Conservation (phyloP, 2,113 vertebrate species). For the Tachuris rubrigastra region DNA sequence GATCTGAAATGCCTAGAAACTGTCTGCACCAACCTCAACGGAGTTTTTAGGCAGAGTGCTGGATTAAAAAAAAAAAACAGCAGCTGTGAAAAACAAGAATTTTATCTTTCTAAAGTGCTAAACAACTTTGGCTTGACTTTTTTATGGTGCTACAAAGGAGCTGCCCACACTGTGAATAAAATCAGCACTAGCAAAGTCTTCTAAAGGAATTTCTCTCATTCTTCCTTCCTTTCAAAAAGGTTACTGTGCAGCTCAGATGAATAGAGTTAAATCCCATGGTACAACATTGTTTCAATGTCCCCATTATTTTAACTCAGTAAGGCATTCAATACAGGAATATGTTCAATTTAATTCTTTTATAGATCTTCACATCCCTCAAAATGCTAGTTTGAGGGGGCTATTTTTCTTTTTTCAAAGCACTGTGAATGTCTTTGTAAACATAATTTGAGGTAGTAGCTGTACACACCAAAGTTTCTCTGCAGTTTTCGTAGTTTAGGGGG, state of each 20-base stretch:
- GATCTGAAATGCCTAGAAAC: background rate
- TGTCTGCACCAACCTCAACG: background rate
- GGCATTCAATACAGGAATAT: background rate
- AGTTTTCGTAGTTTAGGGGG: background rate
- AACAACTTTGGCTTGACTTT: background rate
- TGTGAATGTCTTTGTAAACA: background rate
- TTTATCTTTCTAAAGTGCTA: background rate
- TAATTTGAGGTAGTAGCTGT: background rate
- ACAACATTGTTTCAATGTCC: background rate
- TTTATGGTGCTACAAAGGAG: background rate
- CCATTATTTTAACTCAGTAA: background rate
- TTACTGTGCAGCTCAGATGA: background rate
- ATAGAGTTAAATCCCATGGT: background rate
- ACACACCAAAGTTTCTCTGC: background rate
- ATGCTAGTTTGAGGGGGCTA: background rate
- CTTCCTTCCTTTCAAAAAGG: background rate
- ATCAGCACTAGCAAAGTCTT: background rate
- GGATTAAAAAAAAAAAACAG: background rate
- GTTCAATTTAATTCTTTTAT: background rate
- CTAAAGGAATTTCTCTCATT: background rate
- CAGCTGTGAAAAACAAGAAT: background rate
- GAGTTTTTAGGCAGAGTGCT: background rate
- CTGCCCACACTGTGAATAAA: background rate
- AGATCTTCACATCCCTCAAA: background rate
- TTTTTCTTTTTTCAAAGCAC: background rate